Evolutionary conservation across 1,140 invertebrate genomes (phyloP), one percentile per base, ranked within the genome.

Genomic region (Drosophila lini): DNA sequence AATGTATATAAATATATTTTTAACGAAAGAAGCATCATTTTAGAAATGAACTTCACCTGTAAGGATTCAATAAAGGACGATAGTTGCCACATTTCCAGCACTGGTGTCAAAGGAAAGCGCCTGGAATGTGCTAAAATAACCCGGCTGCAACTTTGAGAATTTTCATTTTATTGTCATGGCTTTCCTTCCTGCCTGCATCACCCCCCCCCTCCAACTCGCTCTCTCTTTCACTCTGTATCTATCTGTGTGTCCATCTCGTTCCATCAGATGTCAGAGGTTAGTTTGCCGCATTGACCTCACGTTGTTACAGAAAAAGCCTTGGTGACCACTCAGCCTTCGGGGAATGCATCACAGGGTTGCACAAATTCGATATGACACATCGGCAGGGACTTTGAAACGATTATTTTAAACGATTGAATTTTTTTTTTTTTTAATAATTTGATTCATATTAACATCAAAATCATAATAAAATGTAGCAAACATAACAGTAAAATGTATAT

Each of bases 231-330:
- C n/a, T 8, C 8, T 5, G 19, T 63, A 10, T 25, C 55, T 19
- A 16, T 42, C 9, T 22, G 13, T 34, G 41, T 71, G 44, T 38
- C 59, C 25, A 31, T 60, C 45, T 16, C 42, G 15, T 53, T 45
- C 61, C 45, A 44, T 67, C 73, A 59, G 53, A 67, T 50, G 63
- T 77, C 74, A 77, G 74, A 60, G 50, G 56, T 71, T 36, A 47
- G 50, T 56, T 81, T 77, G 82, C 82, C 82, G 83, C 82, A 86
- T 77, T 86, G 83, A 88, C 82, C 82, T 82, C 71, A 88, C 83
- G 79, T 86, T 86, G 83, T 79, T 74, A 79, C 59, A 71, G 63
- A 50, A 75, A 55, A 60, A 32, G 53, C 68, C 78, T 52, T 55
- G 15, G 16, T 40, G 36, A 53, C 56, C 45, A 63, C 56, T 41